phyloP scores from a whole-genome alignment of 2,888 invertebrate genomes.

The Lasioglossum vierecki region DNA sequence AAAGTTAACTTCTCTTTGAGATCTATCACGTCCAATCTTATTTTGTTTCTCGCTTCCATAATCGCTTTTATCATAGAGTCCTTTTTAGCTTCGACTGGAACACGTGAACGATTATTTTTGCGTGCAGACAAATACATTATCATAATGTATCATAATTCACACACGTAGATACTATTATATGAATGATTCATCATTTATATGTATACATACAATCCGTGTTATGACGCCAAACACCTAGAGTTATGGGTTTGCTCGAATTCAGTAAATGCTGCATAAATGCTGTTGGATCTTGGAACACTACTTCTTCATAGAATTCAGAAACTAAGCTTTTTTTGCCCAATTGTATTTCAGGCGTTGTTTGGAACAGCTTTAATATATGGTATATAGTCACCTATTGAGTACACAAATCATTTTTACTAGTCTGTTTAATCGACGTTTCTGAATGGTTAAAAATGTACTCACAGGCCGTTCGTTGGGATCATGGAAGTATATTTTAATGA shows the following conservation, averaged over 20 bases:
- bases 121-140: neutral
- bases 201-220: constrained; percentile 93
- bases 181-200: neutral
- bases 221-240: constrained; percentile 91
- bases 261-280: constrained; percentile 95
- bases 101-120: constrained; percentile 19
- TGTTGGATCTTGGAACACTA: constrained; percentile 96
- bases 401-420: constrained; percentile 7
- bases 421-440: neutral
- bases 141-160: neutral
- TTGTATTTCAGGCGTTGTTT: constrained; percentile 86
- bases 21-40: constrained; percentile 92
- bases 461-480: constrained; percentile 98
- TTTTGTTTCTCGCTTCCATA: constrained; percentile 91
- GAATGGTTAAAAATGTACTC: constrained; percentile 80
- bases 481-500: constrained; percentile 98
- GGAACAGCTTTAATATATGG: constrained; percentile 97
- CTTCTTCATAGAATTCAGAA: constrained; percentile 97
- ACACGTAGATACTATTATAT: neutral
- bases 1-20: constrained; percentile 93
- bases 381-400: constrained; percentile 93
- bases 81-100: constrained; percentile 94
- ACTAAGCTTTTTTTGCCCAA: constrained; percentile 90
- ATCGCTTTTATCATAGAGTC: constrained; percentile 91
- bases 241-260: constrained; percentile 90